Evolutionary conservation across 2,888 invertebrate species (phyloP), one percentile per base, ranked within the genome.

Genomic region (Reticulitermes lucifugus): DNA sequence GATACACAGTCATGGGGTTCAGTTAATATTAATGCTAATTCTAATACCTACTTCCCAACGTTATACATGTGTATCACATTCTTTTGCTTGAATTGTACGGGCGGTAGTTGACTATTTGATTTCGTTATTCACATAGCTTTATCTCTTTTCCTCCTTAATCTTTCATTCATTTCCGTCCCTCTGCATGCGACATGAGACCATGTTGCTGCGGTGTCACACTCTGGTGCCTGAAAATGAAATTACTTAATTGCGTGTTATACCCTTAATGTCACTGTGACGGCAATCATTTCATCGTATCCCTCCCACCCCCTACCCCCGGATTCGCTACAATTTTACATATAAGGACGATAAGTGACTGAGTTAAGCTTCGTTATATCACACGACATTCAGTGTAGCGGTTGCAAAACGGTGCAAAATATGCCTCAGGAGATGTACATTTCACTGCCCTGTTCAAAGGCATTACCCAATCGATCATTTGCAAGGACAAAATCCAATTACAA

Each of bases 141-240:
- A 29, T 35, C 82, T 46, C 35, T 43, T 46, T 35, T 25, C 22
- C 82, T 65, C 41, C 65, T 65, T 14, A 82, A 43, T 35, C 77
- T 79, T 84, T 77, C 79, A 77, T 79, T 84, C 59, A 46, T 35
- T 25, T 41, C 77, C n/a, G 79, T 79, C 79, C 79, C 79, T 60
- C 77, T 70, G 83, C 35, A 35, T 55, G 79, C 80, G 79, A 80
- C 83, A 81, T 41, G 65, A 70, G 81, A 75, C 79, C 41, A 59
- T 21, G 79, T 51, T 59, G 29, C 79, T 73, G 85, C 81, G 85
- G 86, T 85, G 83, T 86, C 86, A 80, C 83, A 84, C 83, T 81
- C 85, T 79, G 83, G 46, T 79, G 71, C 10, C 81, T 51, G 80
- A 59, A 82, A 85, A 86, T 86, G 83, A 83, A 86, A 86, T 86